phyloP scores from a whole-genome alignment of 2,888 invertebrate genomes.

The Taenaris catops region DNA sequence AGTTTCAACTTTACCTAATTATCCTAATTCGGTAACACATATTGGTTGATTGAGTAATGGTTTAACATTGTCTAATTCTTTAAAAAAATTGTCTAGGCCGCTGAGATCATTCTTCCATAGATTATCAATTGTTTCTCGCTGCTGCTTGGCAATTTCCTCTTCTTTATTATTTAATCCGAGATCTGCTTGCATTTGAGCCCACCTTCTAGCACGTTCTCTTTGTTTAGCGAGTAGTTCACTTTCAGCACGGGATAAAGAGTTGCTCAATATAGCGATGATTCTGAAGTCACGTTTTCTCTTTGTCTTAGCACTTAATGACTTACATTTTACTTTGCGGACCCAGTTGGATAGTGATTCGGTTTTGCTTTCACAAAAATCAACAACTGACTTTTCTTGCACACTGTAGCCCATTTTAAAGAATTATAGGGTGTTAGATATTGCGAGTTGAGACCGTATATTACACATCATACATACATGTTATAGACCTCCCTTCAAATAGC shows the following conservation, averaged over 20 bases:
- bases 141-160: slow-evolving; percentile 63
- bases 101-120: slow-evolving; percentile 81
- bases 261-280: slow-evolving; percentile 82
- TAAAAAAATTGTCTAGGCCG: slow-evolving; percentile 83
- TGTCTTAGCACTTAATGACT: slow-evolving; percentile 78
- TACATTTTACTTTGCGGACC: slow-evolving; percentile 82
- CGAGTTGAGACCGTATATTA: slow-evolving; percentile 57
- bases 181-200: slow-evolving; percentile 78
- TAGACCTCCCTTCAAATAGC: no score
- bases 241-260: slow-evolving; percentile 80
- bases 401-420: slow-evolving; percentile 61
- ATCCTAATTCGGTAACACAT: slow-evolving; percentile 30
- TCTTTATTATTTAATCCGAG: slow-evolving; percentile 65
- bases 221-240: slow-evolving; percentile 81
- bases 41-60: slow-evolving; percentile 43
- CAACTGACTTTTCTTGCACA: slow-evolving; percentile 64
- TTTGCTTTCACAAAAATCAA: slow-evolving; percentile 77
- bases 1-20: slow-evolving; percentile 54
- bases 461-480: no score
- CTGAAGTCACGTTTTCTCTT: slow-evolving; percentile 81
- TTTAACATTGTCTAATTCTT: slow-evolving; percentile 81
- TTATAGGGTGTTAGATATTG: slow-evolving; percentile 43
- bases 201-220: slow-evolving; percentile 80
- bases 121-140: slow-evolving; percentile 66
- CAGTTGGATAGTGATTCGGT: slow-evolving; percentile 80